These are phyloP conservation scores for Puffinus mauretanicus DNA, from an alignment of 2,113 vertebrate species.

Conservation along the genomic window DNA sequence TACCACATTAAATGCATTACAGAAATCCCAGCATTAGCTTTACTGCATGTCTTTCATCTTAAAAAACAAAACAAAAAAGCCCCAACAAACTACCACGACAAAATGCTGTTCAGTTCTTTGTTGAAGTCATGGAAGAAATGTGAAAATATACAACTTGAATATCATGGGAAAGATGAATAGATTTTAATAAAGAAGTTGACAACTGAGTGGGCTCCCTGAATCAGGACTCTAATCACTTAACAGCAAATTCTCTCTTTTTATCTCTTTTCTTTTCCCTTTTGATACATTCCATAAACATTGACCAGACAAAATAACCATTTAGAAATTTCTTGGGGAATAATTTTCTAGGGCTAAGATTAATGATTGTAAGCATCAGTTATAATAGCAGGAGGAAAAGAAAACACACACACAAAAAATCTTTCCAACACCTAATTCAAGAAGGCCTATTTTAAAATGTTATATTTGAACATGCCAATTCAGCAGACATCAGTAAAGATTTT, in stretches of 20 bases:
- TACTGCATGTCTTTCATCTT: background rate
- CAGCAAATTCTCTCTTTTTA: background rate
- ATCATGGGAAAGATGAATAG: background rate
- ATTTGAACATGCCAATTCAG: constrained; percentile 29
- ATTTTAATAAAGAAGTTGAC: constrained; percentile 20
- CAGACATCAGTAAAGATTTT: constrained; percentile 17
- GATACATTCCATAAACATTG: background rate
- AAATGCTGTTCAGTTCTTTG: background rate
- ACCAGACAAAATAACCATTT: background rate
- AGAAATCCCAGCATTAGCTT: background rate
- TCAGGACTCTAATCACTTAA: background rate
- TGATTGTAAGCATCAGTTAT: background rate
- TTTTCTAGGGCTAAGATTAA: background rate
- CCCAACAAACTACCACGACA: background rate
- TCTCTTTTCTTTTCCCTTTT: background rate
- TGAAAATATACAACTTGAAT: background rate
- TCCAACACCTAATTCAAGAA: background rate
- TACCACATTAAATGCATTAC: background rate
- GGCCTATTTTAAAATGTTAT: constrained; percentile 10
- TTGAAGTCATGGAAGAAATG: background rate
- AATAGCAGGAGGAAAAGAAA: background rate
- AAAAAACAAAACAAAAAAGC: background rate
- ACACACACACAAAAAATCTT: background rate
- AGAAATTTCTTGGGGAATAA: background rate
- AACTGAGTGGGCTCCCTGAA: background rate